phyloP scores from a whole-genome alignment of 2,797 vertebrate species.

The Staurois parvus region DNA sequence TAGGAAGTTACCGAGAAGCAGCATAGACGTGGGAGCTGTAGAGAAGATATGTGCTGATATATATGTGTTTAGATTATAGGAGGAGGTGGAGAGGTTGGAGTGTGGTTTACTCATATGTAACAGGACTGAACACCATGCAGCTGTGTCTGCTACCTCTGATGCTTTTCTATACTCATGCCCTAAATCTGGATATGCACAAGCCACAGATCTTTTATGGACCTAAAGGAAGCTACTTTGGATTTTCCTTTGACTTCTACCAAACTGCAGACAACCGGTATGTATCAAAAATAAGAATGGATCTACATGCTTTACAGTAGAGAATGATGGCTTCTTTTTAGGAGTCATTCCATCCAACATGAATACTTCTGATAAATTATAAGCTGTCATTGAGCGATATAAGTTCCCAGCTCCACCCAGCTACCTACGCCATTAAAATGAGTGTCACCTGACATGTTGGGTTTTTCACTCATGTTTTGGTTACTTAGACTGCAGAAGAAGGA shows the following conservation, averaged over 20 bases:
- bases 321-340: too few relatives aligned
- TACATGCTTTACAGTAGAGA: too few relatives aligned
- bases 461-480: too few relatives aligned
- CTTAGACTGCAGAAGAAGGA: too few relatives aligned
- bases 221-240: conserved; percentile 88
- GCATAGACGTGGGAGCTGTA: not conserved
- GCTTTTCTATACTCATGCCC: conserved; percentile 37
- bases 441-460: too few relatives aligned
- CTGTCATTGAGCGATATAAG: too few relatives aligned
- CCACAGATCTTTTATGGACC: conserved; percentile 79
- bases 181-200: conserved; percentile 79
- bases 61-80: not conserved
- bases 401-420: too few relatives aligned
- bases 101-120: not conserved
- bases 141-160: conserved; percentile 63
- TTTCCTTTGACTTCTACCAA: conserved; percentile 87
- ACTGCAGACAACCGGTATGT: conserved; percentile 72
- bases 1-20: not conserved
- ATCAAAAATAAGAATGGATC: not conserved
- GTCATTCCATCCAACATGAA: too few relatives aligned
- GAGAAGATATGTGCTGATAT: not conserved
- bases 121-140: conserved; percentile 24
- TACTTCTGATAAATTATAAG: too few relatives aligned
- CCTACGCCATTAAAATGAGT: too few relatives aligned
- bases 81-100: not conserved